phyloP scores from a whole-genome alignment of 2,888 invertebrate genomes.

The Hypercompe scribonia region DNA sequence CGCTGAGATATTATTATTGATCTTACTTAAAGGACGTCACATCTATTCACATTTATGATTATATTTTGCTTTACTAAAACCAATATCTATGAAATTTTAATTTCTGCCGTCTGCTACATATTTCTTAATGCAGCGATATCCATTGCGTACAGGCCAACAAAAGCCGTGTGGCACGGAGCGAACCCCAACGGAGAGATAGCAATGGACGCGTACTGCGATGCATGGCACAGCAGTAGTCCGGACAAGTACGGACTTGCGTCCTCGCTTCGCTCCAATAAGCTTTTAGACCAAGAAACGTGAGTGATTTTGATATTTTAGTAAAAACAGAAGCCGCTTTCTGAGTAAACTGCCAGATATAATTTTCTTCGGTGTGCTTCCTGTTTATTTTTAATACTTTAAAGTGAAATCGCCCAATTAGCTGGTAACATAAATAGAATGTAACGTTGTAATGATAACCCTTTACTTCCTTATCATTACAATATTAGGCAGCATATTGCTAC shows the following conservation, averaged over 20 bases:
- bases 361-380: constrained; percentile 11
- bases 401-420: constrained; percentile 7
- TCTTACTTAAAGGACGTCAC: neutral
- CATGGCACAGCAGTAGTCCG: constrained; percentile 94
- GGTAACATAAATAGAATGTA: constrained; percentile 1
- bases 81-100: constrained; percentile 37
- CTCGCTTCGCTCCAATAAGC: constrained; percentile 91
- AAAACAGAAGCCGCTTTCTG: constrained; percentile 20
- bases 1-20: neutral
- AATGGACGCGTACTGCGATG: constrained; percentile 96
- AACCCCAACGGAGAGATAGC: constrained; percentile 94
- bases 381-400: constrained; percentile 14
- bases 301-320: constrained; percentile 53
- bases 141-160: constrained; percentile 91
- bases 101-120: neutral
- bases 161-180: constrained; percentile 98
- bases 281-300: constrained; percentile 91
- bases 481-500: neutral
- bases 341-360: constrained; percentile 18
- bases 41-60: constrained; percentile 18
- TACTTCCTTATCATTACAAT: neutral
- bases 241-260: constrained; percentile 95
- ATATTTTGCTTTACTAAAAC: constrained; percentile 45
- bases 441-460: neutral
- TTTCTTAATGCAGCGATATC: constrained; percentile 32